Evolutionary conservation across 2,888 invertebrate genomes (phyloP).

Genomic region (Dryocosmus kuriphilus): DNA sequence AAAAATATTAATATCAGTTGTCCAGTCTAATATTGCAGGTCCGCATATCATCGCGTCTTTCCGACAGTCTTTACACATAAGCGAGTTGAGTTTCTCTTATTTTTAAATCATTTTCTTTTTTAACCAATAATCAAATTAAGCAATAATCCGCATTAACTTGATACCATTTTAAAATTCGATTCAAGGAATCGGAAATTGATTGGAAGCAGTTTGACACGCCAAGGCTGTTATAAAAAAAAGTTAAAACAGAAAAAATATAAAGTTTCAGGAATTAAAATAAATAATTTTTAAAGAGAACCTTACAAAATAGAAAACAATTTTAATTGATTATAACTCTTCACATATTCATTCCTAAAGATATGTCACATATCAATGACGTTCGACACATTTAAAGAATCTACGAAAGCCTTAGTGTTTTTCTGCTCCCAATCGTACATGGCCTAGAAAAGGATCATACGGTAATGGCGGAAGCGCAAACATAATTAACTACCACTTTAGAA

Average conservation of each 20-base stretch:
- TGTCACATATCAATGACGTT: not conserved
- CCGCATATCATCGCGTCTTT: conserved; percentile 1
- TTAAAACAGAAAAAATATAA: not conserved
- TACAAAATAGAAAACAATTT: not conserved
- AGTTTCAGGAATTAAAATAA: not conserved
- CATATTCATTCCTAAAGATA: conserved; percentile 8
- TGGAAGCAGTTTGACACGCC: not conserved
- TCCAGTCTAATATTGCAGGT: conserved; percentile 21
- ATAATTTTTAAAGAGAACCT: not conserved
- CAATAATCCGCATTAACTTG: not conserved
- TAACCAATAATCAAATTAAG: not conserved
- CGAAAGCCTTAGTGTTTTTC: conserved; percentile 16
- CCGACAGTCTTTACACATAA: conserved; percentile 10
- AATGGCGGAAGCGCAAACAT: too few relatives aligned
- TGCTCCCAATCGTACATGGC: conserved; percentile 8
- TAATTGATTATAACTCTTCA: not conserved
- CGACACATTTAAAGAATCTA: not conserved
- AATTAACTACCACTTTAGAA: too few relatives aligned
- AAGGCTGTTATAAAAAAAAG: not conserved
- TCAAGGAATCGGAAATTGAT: not conserved
- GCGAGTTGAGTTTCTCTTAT: not conserved
- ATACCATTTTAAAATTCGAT: not conserved
- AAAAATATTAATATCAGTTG: conserved; percentile 5
- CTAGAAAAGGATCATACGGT: too few relatives aligned
- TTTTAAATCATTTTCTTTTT: not conserved